These are phyloP conservation scores for Helicolenus hilgendorfi DNA, from an alignment of 2,797 vertebrate species.

Conservation along the genomic window DNA sequence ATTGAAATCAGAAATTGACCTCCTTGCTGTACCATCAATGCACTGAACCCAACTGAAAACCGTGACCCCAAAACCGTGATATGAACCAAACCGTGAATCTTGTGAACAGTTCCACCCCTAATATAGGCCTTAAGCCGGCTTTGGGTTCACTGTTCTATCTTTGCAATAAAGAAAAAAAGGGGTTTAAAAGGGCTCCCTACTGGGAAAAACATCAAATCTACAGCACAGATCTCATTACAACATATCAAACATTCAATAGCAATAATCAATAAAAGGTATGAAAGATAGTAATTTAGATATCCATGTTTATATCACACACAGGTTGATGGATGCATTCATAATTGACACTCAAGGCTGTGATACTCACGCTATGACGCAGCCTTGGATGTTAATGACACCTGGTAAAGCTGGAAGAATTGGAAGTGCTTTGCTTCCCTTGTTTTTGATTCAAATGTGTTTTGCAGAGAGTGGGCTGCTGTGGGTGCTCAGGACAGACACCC, in stretches of 20 bases:
- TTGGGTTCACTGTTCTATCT: background rate
- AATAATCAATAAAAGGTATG: background rate
- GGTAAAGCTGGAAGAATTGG: background rate
- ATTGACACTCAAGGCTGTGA: slow-evolving; percentile 9
- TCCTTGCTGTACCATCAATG: no score
- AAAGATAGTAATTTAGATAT: slow-evolving; percentile 7
- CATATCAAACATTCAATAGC: background rate
- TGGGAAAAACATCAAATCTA: background rate
- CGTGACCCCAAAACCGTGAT: no score
- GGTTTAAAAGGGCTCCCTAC: background rate
- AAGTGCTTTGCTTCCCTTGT: background rate
- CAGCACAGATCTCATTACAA: background rate
- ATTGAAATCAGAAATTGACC: no score
- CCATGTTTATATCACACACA: background rate
- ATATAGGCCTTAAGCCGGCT: no score
- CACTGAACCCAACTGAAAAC: no score
- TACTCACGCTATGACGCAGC: slow-evolving; percentile 5
- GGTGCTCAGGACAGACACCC: background rate
- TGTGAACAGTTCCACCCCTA: no score
- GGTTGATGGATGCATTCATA: slow-evolving; percentile 5
- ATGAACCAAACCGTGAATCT: no score
- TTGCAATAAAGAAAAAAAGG: background rate
- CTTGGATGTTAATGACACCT: slow-evolving; percentile 16
- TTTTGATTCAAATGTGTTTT: background rate
- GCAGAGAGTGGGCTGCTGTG: background rate